phyloP scores from a whole-genome alignment of 2,888 invertebrate genomes.

The Gastrophysa polygoni region DNA sequence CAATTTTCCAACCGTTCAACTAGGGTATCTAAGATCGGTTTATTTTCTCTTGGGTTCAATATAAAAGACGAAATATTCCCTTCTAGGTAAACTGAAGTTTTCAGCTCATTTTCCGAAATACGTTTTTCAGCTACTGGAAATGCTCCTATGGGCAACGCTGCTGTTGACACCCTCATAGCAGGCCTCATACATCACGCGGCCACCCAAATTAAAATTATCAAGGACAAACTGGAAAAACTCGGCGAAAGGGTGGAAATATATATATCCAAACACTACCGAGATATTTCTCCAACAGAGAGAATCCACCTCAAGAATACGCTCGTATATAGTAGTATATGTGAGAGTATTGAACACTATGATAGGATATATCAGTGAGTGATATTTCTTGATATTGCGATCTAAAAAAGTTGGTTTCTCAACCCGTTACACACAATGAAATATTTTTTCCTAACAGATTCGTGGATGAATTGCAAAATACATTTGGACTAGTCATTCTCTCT shows the following conservation, averaged over 20 bases:
- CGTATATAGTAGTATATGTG: slow-evolving; percentile 31
- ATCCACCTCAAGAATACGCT: slow-evolving; percentile 3
- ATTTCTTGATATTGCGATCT: too few species aligned
- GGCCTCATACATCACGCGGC: slow-evolving; percentile 60
- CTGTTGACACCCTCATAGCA: slow-evolving; percentile 60
- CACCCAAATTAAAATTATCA: slow-evolving; percentile 59
- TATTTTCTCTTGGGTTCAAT: too few species aligned
- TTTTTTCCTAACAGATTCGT: slow-evolving; percentile 41
- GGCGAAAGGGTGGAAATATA: slow-evolving; percentile 3
- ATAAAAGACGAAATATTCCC: too few species aligned
- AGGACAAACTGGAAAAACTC: slow-evolving; percentile 49
- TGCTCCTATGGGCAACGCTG: slow-evolving; percentile 60
- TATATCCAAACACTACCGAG: neutral
- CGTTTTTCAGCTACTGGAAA: slow-evolving; percentile 49
- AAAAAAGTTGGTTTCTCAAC: too few species aligned
- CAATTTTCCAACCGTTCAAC: too few species aligned
- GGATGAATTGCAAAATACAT: slow-evolving; percentile 56
- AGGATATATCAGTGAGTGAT: slow-evolving; percentile 47
- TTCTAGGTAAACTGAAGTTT: too few species aligned
- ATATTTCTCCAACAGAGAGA: neutral
- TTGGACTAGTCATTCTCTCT: slow-evolving; percentile 55
- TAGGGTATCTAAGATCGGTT: too few species aligned
- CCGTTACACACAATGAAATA: too few species aligned
- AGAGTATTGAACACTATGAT: slow-evolving; percentile 47
- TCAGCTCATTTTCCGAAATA: too few species aligned